Evolutionary conservation across 2,888 invertebrate genomes (phyloP), one percentile per base, ranked within the genome.

Genomic region (Netelia inedita): DNA sequence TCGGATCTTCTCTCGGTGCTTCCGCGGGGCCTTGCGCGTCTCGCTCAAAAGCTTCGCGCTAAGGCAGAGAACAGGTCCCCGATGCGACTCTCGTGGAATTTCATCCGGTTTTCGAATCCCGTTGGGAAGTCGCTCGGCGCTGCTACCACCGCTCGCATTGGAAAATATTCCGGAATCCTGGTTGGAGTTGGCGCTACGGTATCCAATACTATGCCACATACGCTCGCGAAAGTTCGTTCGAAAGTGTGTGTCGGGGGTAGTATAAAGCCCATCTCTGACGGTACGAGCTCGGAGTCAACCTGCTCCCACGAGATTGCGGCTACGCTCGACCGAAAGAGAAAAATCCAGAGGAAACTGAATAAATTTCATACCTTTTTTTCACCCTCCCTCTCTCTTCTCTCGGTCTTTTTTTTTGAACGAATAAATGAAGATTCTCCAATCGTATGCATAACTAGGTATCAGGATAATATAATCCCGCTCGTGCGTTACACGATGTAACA

Each of bases 91-190:
- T 76, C 79, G 79, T 85, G 82, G 85, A 83, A 80, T 85, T 86
- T 85, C 68, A 80, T 78, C 73, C 80, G 59, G 85, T 76, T 74
- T 75, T 55, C 28, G 83, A 83, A 81, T 79, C 79, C 83, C 81
- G 68, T 76, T 76, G 86, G 72, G 82, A 83, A 81, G 72, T 84
- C 82, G 73, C 55, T 59, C 28, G 73, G 21, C 55, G 57, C 35
- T 72, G 69, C 61, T 72, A 14, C 84, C 19, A 0, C 57, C 16
- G 23, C 28, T 28, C 14, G 59, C 73, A 71, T 53, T 46, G 81
- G 66, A 85, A 87, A 87, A 87, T 87, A 87, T 87, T 87, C 79
- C 72, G 82, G 83, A 85, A 87, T 87, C 79, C 79, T 28, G 28
- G 28, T 3, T 28, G 28, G 28, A 28, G 28, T 28, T 28, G 28